A percentile compares a stretch with the other conserved stretches of the same genome.
phyloP scores from a whole-genome alignment of 2,888 invertebrate genomes.

The Mantis religiosa region DNA sequence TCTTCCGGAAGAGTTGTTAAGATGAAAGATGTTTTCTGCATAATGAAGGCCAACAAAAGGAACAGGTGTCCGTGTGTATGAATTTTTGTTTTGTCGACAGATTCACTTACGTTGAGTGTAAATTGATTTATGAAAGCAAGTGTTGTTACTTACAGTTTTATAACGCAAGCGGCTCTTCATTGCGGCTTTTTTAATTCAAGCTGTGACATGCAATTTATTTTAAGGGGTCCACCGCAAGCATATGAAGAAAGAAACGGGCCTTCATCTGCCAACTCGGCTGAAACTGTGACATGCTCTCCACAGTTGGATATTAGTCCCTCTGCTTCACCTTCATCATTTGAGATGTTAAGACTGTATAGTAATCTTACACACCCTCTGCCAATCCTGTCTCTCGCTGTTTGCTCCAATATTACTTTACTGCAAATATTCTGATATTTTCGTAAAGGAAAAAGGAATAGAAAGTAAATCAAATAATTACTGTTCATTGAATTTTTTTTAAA shows the following conservation, averaged over 20 bases:
- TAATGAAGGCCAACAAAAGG: neutral
- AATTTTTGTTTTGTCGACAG: neutral
- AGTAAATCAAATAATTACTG: too few species aligned
- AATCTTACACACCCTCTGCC: neutral
- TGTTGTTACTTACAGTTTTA: neutral
- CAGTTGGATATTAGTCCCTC: neutral
- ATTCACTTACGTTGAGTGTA: neutral
- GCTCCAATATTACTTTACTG: too few species aligned
- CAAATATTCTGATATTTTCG: too few species aligned
- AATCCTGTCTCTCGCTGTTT: too few species aligned
- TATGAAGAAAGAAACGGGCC: neutral
- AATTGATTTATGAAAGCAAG: neutral
- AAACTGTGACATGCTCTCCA: neutral
- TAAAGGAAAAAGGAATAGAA: too few species aligned
- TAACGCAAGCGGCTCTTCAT: neutral
- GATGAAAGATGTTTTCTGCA: neutral
- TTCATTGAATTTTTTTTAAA: too few species aligned
- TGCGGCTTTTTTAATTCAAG: neutral
- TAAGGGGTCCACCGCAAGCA: neutral
- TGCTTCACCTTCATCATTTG: neutral
- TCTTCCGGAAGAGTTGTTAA: neutral
- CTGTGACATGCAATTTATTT: neutral
- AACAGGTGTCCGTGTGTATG: neutral
- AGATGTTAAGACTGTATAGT: neutral
- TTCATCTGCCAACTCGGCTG: neutral